A percentile compares a stretch with the other conserved stretches of the same genome.
Evolutionary conservation across 2,113 vertebrate species (phyloP).

Genomic region (Macrotis lagotis): DNA sequence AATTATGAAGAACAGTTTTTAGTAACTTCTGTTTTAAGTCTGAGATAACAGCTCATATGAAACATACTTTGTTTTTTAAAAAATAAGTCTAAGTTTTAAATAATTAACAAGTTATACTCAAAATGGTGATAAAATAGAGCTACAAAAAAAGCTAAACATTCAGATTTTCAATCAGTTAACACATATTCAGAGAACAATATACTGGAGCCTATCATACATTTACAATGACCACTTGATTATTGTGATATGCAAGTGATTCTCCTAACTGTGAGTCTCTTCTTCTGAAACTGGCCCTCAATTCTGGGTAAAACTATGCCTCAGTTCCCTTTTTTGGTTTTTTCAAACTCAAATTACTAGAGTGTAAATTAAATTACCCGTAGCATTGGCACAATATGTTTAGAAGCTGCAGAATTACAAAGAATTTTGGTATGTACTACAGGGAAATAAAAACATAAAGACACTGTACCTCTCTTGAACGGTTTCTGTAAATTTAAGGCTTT

Average conservation of each 20-base stretch:
- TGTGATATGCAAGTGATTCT: background rate
- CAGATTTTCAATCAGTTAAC: background rate
- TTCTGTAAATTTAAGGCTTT: constrained; percentile 85
- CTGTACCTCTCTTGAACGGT: constrained; percentile 83
- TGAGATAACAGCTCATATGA: background rate
- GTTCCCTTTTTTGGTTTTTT: background rate
- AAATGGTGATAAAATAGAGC: background rate
- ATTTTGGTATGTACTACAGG: background rate
- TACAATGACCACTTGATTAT: background rate
- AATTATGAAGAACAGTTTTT: background rate
- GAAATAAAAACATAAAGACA: background rate
- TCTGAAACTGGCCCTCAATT: background rate
- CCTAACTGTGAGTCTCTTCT: background rate
- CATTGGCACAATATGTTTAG: background rate
- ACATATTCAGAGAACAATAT: background rate
- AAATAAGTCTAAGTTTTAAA: background rate
- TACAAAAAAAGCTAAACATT: background rate
- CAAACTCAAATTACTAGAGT: background rate
- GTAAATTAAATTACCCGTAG: background rate
- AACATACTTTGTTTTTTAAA: background rate
- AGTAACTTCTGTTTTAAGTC: background rate
- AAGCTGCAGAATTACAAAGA: background rate
- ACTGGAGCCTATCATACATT: background rate
- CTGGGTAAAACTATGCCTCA: background rate
- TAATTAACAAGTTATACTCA: background rate